Conservation (phyloP, 1,140 invertebrate genomes). For the Aphaenogaster rudis region DNA sequence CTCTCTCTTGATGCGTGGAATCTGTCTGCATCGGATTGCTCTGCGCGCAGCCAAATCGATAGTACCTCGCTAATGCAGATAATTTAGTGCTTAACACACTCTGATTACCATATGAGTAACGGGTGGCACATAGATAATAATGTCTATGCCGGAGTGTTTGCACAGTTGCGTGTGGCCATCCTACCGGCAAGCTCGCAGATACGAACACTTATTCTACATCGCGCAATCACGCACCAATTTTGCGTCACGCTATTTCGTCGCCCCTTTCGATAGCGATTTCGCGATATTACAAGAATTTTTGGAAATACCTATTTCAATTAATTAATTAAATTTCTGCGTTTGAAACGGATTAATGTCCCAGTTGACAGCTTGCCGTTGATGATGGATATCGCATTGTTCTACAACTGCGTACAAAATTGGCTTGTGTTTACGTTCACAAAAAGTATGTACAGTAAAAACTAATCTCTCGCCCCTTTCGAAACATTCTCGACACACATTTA, state of each 20-base stretch:
- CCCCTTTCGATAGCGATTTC: background rate
- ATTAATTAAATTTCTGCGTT: background rate
- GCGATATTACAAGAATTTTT: background rate
- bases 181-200: conserved; percentile 14
- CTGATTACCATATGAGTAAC: conserved; percentile 76
- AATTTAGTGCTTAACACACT: conserved; percentile 76
- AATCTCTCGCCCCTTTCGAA: conserved; percentile 19
- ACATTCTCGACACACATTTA: conserved; percentile 10
- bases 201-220: conserved; percentile 4
- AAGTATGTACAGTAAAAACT: conserved; percentile 14
- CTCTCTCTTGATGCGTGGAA: conserved; percentile 27
- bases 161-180: conserved; percentile 12
- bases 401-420: background rate
- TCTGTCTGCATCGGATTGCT: conserved; percentile 63
- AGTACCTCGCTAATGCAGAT: conserved; percentile 73
- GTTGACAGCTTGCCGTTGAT: background rate
- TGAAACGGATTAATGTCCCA: background rate
- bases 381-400: background rate
- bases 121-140: conserved; percentile 72
- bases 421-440: background rate
- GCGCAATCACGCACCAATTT: conserved; percentile 22
- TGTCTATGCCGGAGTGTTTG: conserved; percentile 52
- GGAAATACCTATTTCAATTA: background rate
- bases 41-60: conserved; percentile 69
- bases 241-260: conserved; percentile 6